Percentiles rank a stretch among this genome's conserved stretches.
Evolutionary conservation across 2,888 invertebrate species (phyloP).

Genomic region (Helobdella robusta): DNA sequence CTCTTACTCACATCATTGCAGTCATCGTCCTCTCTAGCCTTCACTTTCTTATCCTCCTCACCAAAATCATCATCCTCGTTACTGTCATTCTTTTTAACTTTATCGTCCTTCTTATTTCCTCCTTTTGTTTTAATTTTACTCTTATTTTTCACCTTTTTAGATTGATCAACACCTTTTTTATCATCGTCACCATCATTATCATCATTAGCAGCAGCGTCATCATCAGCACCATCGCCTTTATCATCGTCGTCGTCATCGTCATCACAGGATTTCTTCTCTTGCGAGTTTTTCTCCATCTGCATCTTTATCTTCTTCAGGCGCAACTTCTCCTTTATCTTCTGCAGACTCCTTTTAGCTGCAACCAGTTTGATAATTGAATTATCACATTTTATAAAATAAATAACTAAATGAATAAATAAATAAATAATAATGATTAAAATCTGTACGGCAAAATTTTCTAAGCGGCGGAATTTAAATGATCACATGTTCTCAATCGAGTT

Average conservation of each 20-base stretch:
- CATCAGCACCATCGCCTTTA: background rate
- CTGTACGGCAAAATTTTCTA: no score
- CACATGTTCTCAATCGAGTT: no score
- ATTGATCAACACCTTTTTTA: background rate
- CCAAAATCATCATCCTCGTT: no score
- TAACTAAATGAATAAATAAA: no score
- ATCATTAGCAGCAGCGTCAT: background rate
- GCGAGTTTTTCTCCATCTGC: slow-evolving; percentile 10
- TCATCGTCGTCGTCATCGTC: slow-evolving; percentile 12
- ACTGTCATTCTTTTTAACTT: slow-evolving; percentile 21
- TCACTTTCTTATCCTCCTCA: slow-evolving; percentile 27
- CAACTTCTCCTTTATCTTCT: slow-evolving; percentile 25
- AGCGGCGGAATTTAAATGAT: no score
- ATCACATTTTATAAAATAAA: no score
- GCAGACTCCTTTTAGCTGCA: slow-evolving; percentile 20
- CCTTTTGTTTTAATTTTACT: background rate
- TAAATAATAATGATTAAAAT: no score
- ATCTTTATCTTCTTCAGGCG: slow-evolving; percentile 27
- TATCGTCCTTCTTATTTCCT: slow-evolving; percentile 18
- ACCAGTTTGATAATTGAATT: background rate
- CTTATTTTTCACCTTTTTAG: slow-evolving; percentile 16
- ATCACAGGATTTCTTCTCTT: background rate
- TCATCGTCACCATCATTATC: slow-evolving; percentile 18
- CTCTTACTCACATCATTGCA: slow-evolving; percentile 17
- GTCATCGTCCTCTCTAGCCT: slow-evolving; percentile 22